These are phyloP conservation scores for Hydrozoanthus gracilis DNA, from an alignment of 92 coral and sea anemone genomes.

Conservation along the genomic window DNA sequence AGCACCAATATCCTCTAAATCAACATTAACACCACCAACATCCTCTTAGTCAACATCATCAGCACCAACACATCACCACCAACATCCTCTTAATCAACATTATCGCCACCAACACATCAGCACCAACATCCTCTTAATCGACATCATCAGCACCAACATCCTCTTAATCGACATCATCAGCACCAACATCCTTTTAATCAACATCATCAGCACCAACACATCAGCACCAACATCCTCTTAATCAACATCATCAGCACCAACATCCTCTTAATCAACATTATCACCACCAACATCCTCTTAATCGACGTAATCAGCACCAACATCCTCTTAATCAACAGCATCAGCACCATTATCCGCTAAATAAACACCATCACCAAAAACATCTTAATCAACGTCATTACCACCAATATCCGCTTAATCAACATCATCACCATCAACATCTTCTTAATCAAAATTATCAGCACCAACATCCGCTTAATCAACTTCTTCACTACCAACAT, in stretches of 20 bases:
- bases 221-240: not conserved
- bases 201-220: too few relatives aligned
- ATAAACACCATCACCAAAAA: not conserved
- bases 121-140: not conserved
- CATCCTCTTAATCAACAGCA: not conserved
- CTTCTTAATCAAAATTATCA: not conserved
- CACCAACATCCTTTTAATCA: too few relatives aligned
- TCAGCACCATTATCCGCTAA: not conserved
- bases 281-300: not conserved
- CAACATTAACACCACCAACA: too few relatives aligned
- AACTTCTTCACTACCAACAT: not conserved
- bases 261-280: not conserved
- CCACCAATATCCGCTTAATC: not conserved
- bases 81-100: too few relatives aligned
- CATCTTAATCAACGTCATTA: not conserved
- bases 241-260: not conserved
- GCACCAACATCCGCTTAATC: not conserved
- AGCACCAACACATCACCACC: too few relatives aligned
- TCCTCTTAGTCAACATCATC: too few relatives aligned
- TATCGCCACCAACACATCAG: too few relatives aligned
- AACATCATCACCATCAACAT: not conserved
- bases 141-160: too few relatives aligned
- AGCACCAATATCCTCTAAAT: too few relatives aligned
- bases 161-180: not conserved
- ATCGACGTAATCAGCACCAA: not conserved